Base-by-base conservation (phyloP, 1,140 invertebrate genomes). In the Heliconius hermathena region DNA sequence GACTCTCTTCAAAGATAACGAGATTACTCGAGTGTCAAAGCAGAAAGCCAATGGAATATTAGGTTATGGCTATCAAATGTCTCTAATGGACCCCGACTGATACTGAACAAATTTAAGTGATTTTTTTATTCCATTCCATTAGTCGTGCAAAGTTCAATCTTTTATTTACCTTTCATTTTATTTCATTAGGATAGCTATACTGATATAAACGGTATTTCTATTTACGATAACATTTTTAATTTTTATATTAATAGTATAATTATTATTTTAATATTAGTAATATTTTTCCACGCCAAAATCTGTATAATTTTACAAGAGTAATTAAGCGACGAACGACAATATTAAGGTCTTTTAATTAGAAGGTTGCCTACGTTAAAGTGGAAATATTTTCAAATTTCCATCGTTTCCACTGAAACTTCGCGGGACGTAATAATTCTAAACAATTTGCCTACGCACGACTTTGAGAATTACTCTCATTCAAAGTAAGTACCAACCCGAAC, bases 391-490 rank as follows among this genome's bases (percentile, higher is more conserved):
- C 66, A 71, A 79, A 78, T 81, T 81, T 81, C 29, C 78, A 77
- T 75, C 66, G 73, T 81, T 81, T 57, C n/a, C 54, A 57, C 78
- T 79, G 73, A 74, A 77, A 79, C 54, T 77, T 73, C 52, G 77
- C 33, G 38, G 72, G 73, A 77, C 74, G 72, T 82, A 82, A 84
- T 83, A 82, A 82, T 84, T 83, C 74, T 81, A 82, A 83, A 82
- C 82, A 85, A 85, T 85, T 85, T 85, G 80, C 82, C 71, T 81
- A 83, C 76, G 74, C 80, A 41, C 75, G 79, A 83, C 78, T 83
- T 81, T 71, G 82, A 77, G 80, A 83, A 85, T 82, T 82, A 83
- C 82, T 84, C 82, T 78, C 84, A 81, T 85, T 82, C 81, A 81
- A 82, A 81, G 73, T 82, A 85, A 85, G 84, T 81, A 83, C 75